phyloP scores from a whole-genome alignment of 1,140 invertebrate species.

The Heliothis subflexa region DNA sequence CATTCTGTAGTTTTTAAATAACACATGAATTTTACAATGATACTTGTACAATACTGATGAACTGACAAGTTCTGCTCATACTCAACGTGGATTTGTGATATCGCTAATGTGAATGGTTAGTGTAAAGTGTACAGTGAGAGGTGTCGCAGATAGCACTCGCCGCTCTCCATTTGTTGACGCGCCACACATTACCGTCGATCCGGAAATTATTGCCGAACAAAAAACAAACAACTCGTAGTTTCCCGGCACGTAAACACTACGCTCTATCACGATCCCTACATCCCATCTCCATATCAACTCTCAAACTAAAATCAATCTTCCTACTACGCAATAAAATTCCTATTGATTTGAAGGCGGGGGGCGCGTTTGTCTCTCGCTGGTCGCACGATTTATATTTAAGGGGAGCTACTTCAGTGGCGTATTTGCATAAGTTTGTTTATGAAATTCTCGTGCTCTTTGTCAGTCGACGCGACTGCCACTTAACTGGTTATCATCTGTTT shows the following conservation, averaged over 20 bases:
- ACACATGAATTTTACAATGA: too few relatives aligned
- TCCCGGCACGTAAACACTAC: slow-evolving; percentile 45
- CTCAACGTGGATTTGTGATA: too few relatives aligned
- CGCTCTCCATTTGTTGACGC: slow-evolving; percentile 23
- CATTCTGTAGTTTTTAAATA: too few relatives aligned
- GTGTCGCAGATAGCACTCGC: neutral
- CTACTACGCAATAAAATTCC: slow-evolving; percentile 1
- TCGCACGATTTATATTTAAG: slow-evolving; percentile 36
- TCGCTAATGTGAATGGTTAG: neutral
- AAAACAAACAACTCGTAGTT: slow-evolving; percentile 49
- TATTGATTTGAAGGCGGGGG: slow-evolving; percentile 5
- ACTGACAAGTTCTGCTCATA: too few relatives aligned
- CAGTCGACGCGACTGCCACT: slow-evolving; percentile 41
- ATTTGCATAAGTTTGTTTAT: slow-evolving; percentile 51
- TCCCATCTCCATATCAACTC: slow-evolving; percentile 36
- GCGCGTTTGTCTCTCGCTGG: slow-evolving; percentile 17
- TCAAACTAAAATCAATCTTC: slow-evolving; percentile 45
- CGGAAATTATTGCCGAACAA: slow-evolving; percentile 48
- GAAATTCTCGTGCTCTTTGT: slow-evolving; percentile 42
- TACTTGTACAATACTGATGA: too few relatives aligned
- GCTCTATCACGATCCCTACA: slow-evolving; percentile 1
- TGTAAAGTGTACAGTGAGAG: neutral
- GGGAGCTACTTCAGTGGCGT: slow-evolving; percentile 45
- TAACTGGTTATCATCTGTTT: slow-evolving; percentile 47
- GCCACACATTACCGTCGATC: slow-evolving; percentile 42